phyloP scores from a whole-genome alignment of 2,888 invertebrate species.

The Tenthredo scrophulariae region DNA sequence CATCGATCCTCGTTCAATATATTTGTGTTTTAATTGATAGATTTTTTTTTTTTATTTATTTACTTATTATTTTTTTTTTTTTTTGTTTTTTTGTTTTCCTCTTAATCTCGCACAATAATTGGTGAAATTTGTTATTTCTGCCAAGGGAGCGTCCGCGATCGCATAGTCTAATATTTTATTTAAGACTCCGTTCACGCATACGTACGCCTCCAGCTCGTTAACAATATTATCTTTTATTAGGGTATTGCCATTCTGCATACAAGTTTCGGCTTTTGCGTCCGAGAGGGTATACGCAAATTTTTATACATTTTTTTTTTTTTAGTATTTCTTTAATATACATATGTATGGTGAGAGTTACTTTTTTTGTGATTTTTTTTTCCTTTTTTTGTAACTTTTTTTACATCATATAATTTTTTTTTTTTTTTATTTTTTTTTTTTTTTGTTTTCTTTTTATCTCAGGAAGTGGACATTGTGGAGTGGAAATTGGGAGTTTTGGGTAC shows the following conservation, averaged over 20 bases:
- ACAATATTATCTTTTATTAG: conserved; percentile 30
- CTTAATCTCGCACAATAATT: conserved; percentile 35
- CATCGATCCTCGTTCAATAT: conserved; percentile 53
- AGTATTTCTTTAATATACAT: conserved; percentile 32
- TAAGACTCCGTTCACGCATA: conserved; percentile 16
- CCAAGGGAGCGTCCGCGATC: background rate
- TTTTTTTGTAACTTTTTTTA: conserved; percentile 42
- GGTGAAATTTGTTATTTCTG: conserved; percentile 2
- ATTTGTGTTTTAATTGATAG: conserved; percentile 37
- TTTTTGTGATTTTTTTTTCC: background rate
- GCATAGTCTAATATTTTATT: background rate
- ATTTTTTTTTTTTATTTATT: conserved; percentile 32
- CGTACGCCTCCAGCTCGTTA: conserved; percentile 30
- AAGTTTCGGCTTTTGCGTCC: conserved; percentile 2
- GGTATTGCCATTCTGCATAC: conserved; percentile 17
- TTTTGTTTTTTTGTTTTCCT: conserved; percentile 41
- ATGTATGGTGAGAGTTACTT: conserved; percentile 42
- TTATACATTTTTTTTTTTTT: conserved; percentile 27
- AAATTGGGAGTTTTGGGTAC: conserved; percentile 43
- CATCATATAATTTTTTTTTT: conserved; percentile 31
- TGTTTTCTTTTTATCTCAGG: conserved; percentile 47
- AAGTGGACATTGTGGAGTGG: conserved; percentile 46
- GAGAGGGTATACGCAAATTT: conserved; percentile 31
- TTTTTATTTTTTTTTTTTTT: conserved; percentile 41
- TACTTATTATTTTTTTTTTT: conserved; percentile 39